These are phyloP conservation scores for Tychaedon coryphoeus DNA, from an alignment of 2,113 vertebrate species.

Conservation along the genomic window DNA sequence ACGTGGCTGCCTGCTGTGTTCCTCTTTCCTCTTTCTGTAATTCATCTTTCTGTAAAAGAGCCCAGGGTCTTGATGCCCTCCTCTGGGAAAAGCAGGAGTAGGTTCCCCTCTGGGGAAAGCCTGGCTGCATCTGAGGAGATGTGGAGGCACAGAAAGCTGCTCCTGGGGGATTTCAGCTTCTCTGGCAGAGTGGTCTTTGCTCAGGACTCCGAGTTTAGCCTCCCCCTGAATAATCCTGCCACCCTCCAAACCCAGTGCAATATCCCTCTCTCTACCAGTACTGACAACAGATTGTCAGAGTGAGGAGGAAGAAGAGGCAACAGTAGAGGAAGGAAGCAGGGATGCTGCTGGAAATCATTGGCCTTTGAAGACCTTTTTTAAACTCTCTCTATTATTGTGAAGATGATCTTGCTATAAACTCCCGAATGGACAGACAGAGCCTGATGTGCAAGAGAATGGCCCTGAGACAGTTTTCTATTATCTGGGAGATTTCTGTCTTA, in stretches of 20 bases:
- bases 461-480: constrained; percentile 30
- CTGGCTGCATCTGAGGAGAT: not conserved
- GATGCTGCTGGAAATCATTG: not conserved
- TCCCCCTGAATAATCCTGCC: not conserved
- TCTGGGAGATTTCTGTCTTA: constrained; percentile 38
- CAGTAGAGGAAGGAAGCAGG: not conserved
- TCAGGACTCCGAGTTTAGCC: not conserved
- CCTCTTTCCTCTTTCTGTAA: not conserved
- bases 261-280: not conserved
- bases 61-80: not conserved
- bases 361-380: constrained; percentile 6
- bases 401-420: constrained; percentile 44
- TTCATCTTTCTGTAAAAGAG: not conserved
- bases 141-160: not conserved
- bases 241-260: not conserved
- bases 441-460: not conserved
- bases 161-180: not conserved
- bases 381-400: not conserved
- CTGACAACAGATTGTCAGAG: not conserved
- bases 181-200: not conserved
- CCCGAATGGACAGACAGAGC: not conserved
- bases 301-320: not conserved
- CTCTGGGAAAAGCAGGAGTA: not conserved
- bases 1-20: not conserved
- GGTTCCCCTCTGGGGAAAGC: not conserved